Base-by-base conservation (phyloP, 2,797 vertebrate genomes). In the Sebastes paucispinis region DNA sequence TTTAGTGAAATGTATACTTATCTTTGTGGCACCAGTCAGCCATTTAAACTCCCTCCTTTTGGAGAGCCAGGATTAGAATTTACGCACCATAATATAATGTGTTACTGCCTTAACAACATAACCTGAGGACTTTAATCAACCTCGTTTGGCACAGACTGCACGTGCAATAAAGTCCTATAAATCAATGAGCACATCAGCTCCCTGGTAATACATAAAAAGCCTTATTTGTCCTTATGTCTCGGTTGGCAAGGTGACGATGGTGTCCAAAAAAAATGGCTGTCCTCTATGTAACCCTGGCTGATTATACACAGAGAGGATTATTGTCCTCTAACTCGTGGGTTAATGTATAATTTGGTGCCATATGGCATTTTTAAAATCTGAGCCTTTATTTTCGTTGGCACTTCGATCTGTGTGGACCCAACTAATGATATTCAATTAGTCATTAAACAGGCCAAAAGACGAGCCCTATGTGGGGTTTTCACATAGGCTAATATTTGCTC, bases 271-370 rank as follows among this genome's bases (percentile, higher is more conserved):
- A 87, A 91, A 89, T 90, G 92, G 68, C 79, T 88, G 78, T 86
- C 72, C 88, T 87, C 87, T 82, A 91, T 93, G 77, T 91, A 80
- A 82, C 81, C 81, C 85, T 84, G 83, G 57, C 87, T 88, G 87
- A 91, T 88, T 93, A 87, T 91, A 92, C 91, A 87, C 93, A 91
- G 79, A 87, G 85, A 88, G 92, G 90, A 91, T 94, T 93, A 94
- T 91, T 92, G 88, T 88, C 92, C 92, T 91, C 90, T 89, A 92
- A 91, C 93, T 89, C 87, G 73, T 91, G 96, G 96, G 98, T 98
- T 99, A 98, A 98, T 98, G 93, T 98, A 96, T 99, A 99, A 99
- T 99, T 97, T 96, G 90, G 94, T 39, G 92, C 96, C 98, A 99
- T 98, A 99, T 99, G 98, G 97, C 96, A 95, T 96, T 95, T 95